Percentiles rank a stretch among this genome's conserved stretches.
phyloP scores from a whole-genome alignment of 2,797 vertebrate genomes.

The Danio albolineatus region DNA sequence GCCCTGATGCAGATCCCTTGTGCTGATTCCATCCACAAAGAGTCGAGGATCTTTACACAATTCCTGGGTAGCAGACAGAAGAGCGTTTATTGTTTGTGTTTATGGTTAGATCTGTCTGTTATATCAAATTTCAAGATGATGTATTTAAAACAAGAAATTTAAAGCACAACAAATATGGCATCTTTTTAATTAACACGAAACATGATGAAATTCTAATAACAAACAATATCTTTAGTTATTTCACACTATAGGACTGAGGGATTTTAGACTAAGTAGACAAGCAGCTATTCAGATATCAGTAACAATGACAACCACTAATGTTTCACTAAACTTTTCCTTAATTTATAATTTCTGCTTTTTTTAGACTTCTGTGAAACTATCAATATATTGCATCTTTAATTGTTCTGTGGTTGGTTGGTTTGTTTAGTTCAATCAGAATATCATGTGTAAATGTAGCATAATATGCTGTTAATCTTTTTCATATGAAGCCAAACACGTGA shows the following conservation, averaged over 20 bases:
- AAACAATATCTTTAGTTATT: background rate
- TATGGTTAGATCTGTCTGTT: background rate
- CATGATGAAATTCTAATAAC: background rate
- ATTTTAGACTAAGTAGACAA: background rate
- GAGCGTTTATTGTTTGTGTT: background rate
- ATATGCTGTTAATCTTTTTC: conserved; percentile 35
- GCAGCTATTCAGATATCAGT: background rate
- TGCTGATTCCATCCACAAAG: conserved; percentile 86
- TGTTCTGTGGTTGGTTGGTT: conserved; percentile 42
- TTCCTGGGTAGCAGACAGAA: conserved; percentile 70
- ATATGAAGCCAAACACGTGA: conserved; percentile 31
- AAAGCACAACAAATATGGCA: background rate
- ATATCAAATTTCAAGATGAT: no score
- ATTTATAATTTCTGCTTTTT: background rate
- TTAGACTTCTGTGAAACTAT: background rate
- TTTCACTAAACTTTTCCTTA: background rate
- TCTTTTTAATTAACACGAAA: background rate
- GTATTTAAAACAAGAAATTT: background rate
- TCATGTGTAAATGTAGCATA: conserved; percentile 45
- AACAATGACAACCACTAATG: background rate
- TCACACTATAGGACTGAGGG: background rate
- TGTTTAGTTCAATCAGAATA: conserved; percentile 28
- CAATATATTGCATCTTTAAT: background rate
- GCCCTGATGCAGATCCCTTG: conserved; percentile 86
- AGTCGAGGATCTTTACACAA: conserved; percentile 83